A percentile compares a stretch with the other conserved stretches of the same genome.
Evolutionary conservation across 2,888 invertebrate species (phyloP).

Genomic region (Hirtodrosophila confusa): DNA sequence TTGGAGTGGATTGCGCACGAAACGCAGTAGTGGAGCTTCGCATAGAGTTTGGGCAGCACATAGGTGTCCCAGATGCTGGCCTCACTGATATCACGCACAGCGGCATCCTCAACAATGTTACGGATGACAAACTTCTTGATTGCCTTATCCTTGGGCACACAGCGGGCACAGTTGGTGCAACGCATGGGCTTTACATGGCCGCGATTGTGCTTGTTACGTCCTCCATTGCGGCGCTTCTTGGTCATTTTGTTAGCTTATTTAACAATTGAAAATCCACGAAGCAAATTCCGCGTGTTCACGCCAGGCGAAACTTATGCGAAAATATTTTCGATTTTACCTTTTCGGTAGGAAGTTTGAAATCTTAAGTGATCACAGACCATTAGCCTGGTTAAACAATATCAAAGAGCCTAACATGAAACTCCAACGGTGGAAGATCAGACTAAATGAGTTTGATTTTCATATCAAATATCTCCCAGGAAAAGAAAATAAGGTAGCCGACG

Average conservation of each 20-base stretch:
- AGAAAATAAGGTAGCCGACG: no score
- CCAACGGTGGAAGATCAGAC: no score
- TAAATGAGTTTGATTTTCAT: no score
- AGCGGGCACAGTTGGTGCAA: constrained; percentile 99
- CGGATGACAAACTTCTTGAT: constrained; percentile 99
- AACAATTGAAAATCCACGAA: constrained; percentile 61
- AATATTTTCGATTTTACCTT: no score
- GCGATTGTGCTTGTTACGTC: constrained; percentile 99
- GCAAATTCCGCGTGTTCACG: constrained; percentile 78
- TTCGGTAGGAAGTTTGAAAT: no score
- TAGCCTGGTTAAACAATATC: no score
- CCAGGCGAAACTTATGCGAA: constrained; percentile 67
- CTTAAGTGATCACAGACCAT: no score
- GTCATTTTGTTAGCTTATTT: constrained; percentile 86
- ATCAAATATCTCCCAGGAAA: no score
- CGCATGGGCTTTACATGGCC: constrained; percentile 99
- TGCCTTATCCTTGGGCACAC: constrained; percentile 99
- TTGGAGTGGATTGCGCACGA: constrained; percentile 99
- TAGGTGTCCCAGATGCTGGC: constrained; percentile 97
- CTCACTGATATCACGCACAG: constrained; percentile 98
- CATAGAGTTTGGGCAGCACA: constrained; percentile 98
- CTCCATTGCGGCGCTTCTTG: constrained; percentile 99
- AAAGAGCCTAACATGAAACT: no score
- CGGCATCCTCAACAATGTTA: constrained; percentile 99
- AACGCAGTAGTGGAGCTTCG: constrained; percentile 99